Percentiles rank a stretch among this genome's conserved stretches.
Conservation (phyloP, 2,888 invertebrate species). For the Drosophila fulvimacula region DNA sequence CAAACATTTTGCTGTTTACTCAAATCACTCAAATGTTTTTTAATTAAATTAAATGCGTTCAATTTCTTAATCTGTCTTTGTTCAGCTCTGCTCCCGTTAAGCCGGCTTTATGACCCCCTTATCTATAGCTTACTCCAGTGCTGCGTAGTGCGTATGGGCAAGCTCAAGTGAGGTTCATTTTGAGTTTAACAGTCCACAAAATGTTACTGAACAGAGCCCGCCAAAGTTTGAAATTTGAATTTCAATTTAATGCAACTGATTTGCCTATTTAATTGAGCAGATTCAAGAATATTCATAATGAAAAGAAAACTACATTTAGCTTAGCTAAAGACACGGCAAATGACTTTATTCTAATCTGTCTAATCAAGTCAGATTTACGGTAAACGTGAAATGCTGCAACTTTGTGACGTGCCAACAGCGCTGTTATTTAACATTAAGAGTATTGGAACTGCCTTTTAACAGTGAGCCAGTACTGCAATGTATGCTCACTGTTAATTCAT, state of each 20-base stretch:
- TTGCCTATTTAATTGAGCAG: background rate
- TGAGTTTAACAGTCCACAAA: slow-evolving; percentile 31
- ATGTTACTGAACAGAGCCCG: background rate
- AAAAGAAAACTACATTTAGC: background rate
- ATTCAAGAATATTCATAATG: background rate
- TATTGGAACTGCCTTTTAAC: no score
- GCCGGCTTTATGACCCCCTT: slow-evolving; percentile 46
- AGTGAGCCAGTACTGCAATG: background rate
- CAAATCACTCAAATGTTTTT: slow-evolving; percentile 3
- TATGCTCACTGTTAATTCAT: background rate
- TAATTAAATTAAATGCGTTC: slow-evolving; percentile 4
- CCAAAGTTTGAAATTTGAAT: background rate
- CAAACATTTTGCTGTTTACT: slow-evolving; percentile 26
- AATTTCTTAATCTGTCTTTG: slow-evolving; percentile 19
- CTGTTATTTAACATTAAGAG: no score
- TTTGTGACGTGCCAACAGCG: no score
- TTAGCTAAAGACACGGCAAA: no score
- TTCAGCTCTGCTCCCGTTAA: slow-evolving; percentile 30
- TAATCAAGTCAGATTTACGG: no score
- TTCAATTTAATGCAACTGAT: background rate
- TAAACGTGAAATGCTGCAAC: no score
- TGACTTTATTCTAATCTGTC: background rate
- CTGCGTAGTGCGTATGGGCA: background rate
- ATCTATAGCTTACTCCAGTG: slow-evolving; percentile 28
- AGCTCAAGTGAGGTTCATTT: slow-evolving; percentile 17